Conservation (phyloP, 30 jellyfish, hydroid and myxozoan genomes). For the Aurelia sp. region DNA sequence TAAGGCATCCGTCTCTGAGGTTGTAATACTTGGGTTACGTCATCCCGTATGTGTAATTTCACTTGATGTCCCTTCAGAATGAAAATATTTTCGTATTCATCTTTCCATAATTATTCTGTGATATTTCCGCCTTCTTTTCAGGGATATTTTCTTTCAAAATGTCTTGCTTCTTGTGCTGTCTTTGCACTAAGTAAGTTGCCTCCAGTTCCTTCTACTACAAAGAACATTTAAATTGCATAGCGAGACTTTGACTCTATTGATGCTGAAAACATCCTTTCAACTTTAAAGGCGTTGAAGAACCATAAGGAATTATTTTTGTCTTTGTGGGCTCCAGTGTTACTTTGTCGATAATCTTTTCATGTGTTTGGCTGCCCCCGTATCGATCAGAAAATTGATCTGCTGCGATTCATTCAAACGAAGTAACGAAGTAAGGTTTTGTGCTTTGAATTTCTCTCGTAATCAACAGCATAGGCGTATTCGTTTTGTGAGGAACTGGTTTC, state of each 20-base stretch:
- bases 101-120: slow-evolving; percentile 12
- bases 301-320: slow-evolving; percentile 51
- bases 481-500: neutral
- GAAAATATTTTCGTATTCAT: slow-evolving; percentile 9
- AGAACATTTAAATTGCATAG: neutral
- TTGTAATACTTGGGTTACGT: slow-evolving; percentile 47
- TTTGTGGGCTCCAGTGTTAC: slow-evolving; percentile 41
- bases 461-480: neutral
- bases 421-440: neutral
- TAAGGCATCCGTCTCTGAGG: slow-evolving; percentile 71
- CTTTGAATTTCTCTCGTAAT: neutral
- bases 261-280: neutral
- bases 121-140: neutral
- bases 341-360: slow-evolving; percentile 8
- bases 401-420: slow-evolving; percentile 10
- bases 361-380: slow-evolving; percentile 46
- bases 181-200: slow-evolving; percentile 61
- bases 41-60: slow-evolving; percentile 35
- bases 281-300: slow-evolving; percentile 41
- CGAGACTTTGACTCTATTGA: neutral
- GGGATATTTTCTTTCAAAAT: too few species aligned
- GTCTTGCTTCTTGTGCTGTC: slow-evolving; percentile 39
- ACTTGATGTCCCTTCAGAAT: slow-evolving; percentile 35
- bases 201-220: neutral
- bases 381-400: neutral